Conservation (phyloP, 1,140 invertebrate genomes). For the Neocloeon triangulifer region DNA sequence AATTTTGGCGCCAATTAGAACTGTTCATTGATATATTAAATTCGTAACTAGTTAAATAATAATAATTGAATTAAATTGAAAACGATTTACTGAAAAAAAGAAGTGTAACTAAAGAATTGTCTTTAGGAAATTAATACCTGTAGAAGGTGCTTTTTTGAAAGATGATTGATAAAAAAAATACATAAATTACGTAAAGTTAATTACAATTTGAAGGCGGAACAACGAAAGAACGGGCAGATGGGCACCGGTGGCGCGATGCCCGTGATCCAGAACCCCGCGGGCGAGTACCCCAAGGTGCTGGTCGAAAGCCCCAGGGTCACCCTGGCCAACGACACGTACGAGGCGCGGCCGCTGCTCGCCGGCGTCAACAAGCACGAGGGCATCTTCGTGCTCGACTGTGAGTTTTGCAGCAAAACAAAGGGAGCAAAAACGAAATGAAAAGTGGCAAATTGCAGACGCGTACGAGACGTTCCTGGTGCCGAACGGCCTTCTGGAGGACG, state of each 20-base stretch:
- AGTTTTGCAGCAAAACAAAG: constrained; percentile 3
- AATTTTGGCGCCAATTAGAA: no score
- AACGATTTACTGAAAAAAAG: no score
- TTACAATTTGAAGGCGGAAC: no score
- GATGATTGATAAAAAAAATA: no score
- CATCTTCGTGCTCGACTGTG: constrained; percentile 12
- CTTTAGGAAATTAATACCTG: no score
- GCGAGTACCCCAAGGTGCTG: constrained; percentile 8
- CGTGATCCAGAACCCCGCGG: constrained; percentile 9
- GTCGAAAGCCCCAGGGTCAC: constrained; percentile 9
- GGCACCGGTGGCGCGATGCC: constrained; percentile 12
- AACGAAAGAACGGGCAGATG: no score
- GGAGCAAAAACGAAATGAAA: not conserved
- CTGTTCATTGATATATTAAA: no score
- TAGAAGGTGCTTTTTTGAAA: no score
- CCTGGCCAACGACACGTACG: constrained; percentile 10
- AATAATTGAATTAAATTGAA: no score
- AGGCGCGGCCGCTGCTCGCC: constrained; percentile 11
- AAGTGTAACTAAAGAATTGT: no score
- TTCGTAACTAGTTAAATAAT: no score
- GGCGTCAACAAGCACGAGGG: constrained; percentile 14
- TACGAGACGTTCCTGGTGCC: not conserved
- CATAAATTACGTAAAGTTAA: no score
- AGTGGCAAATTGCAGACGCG: not conserved
- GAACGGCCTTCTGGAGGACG: constrained; percentile 1